Percentiles rank a stretch among this genome's conserved stretches.
Conservation (phyloP, 2,113 vertebrate genomes). For the Phalacrocorax aristotelis region DNA sequence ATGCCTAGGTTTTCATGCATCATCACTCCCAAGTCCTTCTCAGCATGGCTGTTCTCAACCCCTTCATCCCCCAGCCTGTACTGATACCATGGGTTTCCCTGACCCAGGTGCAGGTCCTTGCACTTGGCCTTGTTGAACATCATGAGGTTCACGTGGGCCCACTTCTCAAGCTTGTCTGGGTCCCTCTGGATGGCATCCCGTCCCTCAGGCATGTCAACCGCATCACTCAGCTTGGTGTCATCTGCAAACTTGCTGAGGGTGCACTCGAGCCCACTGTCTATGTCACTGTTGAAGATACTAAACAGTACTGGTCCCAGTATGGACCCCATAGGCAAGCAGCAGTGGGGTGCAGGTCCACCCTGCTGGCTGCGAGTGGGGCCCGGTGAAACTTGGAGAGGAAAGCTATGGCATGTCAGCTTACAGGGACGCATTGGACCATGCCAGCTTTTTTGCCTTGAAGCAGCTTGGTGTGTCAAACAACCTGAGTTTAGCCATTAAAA, state of each 20-base stretch:
- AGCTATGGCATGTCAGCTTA: fast-evolving
- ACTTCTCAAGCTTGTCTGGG: neutral
- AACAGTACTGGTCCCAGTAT: too few relatives aligned
- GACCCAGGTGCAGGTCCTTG: neutral
- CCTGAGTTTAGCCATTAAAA: neutral
- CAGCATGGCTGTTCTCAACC: neutral
- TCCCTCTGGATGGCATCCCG: neutral
- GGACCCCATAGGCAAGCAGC: neutral
- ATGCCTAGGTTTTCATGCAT: too few relatives aligned
- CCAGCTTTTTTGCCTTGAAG: neutral
- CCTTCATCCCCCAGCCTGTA: neutral
- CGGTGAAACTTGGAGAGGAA: fast-evolving
- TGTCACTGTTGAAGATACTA: neutral
- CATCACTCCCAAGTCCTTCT: too few relatives aligned
- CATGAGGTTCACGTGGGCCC: neutral
- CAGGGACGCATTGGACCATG: neutral
- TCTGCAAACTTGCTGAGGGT: neutral
- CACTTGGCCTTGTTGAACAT: neutral
- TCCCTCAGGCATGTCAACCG: neutral
- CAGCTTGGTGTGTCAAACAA: neutral
- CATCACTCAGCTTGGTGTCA: neutral
- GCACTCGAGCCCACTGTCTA: neutral
- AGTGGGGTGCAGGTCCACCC: neutral
- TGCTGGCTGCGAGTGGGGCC: fast-evolving
- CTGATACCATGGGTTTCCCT: neutral